Conservation (phyloP, 1,140 invertebrate species). For the Drosophila parabipectinata region DNA sequence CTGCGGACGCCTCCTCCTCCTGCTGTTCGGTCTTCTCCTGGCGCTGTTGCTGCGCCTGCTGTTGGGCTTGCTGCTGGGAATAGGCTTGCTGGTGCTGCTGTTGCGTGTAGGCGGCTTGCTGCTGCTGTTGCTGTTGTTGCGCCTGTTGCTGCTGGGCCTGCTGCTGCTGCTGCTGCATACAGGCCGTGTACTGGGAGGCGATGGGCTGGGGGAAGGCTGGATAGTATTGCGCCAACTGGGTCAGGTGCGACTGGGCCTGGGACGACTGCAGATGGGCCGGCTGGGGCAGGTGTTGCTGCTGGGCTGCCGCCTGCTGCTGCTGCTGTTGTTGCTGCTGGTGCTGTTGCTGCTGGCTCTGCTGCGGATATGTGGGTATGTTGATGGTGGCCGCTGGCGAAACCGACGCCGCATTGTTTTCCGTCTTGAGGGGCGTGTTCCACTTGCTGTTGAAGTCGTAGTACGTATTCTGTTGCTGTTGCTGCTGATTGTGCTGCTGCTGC, state of each 20-base stretch:
- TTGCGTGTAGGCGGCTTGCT: slow-evolving; percentile 73
- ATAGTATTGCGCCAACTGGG: slow-evolving; percentile 77
- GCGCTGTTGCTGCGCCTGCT: slow-evolving; percentile 82
- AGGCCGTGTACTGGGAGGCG: slow-evolving; percentile 80
- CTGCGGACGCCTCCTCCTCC: slow-evolving; percentile 86
- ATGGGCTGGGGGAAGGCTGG: slow-evolving; percentile 82
- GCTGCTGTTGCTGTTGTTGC: slow-evolving; percentile 76
- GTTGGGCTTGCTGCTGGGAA: slow-evolving; percentile 78
- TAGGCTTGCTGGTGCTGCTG: slow-evolving; percentile 75
- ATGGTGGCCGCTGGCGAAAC: slow-evolving; percentile 77
- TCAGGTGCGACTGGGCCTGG: slow-evolving; percentile 77
- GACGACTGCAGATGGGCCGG: slow-evolving; percentile 81
- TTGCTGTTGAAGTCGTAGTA: slow-evolving; percentile 83
- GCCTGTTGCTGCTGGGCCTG: slow-evolving; percentile 82
- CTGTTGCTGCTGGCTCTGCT: slow-evolving; percentile 81
- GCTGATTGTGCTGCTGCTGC: slow-evolving; percentile 61
- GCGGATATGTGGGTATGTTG: slow-evolving; percentile 84
- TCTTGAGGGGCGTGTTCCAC: slow-evolving; percentile 80
- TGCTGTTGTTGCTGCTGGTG: slow-evolving; percentile 73
- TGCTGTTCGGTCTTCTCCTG: slow-evolving; percentile 84
- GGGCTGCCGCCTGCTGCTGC: slow-evolving; percentile 50
- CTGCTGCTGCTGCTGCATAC: slow-evolving; percentile 83
- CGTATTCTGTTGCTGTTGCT: slow-evolving; percentile 75
- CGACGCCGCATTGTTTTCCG: slow-evolving; percentile 75
- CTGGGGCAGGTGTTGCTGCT: slow-evolving; percentile 75